phyloP scores from a whole-genome alignment of 1,140 invertebrate species.

The Oryzaephilus surinamensis region DNA sequence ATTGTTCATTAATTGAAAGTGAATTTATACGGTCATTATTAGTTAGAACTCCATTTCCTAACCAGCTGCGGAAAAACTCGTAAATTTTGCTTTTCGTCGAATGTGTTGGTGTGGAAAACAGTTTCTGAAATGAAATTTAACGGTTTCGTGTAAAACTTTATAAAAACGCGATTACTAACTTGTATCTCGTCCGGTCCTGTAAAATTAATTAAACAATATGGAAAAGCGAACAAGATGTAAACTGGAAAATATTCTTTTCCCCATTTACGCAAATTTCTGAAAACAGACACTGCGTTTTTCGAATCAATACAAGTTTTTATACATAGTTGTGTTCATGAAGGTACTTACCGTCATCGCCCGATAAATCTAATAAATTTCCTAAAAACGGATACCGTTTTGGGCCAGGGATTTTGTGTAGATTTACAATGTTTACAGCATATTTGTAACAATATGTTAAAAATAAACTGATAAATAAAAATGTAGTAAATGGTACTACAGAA shows the following conservation, averaged over 20 bases:
- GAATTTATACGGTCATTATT: too few relatives aligned
- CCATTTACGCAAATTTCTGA: not conserved
- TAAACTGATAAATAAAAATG: too few relatives aligned
- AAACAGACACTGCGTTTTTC: too few relatives aligned
- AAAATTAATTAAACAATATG: not conserved
- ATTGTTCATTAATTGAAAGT: too few relatives aligned
- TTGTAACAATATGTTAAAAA: too few relatives aligned
- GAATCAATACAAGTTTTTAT: too few relatives aligned
- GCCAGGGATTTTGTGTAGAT: not conserved
- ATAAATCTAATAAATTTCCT: not conserved
- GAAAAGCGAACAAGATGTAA: too few relatives aligned
- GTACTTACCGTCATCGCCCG: not conserved
- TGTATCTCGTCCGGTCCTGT: conserved; percentile 3
- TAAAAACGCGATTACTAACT: not conserved
- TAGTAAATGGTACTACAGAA: too few relatives aligned
- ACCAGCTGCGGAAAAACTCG: not conserved
- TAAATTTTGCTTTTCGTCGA: conserved; percentile 1
- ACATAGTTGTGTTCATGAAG: too few relatives aligned
- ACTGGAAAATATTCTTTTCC: too few relatives aligned
- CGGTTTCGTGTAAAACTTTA: not conserved
- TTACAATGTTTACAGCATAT: too few relatives aligned
- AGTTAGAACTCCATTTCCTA: conserved; percentile 4
- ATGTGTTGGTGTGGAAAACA: not conserved
- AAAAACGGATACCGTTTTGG: not conserved
- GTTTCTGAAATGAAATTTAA: not conserved